These are phyloP conservation scores for Nanorana parkeri DNA, from an alignment of 2,113 vertebrate genomes.

Conservation along the genomic window DNA sequence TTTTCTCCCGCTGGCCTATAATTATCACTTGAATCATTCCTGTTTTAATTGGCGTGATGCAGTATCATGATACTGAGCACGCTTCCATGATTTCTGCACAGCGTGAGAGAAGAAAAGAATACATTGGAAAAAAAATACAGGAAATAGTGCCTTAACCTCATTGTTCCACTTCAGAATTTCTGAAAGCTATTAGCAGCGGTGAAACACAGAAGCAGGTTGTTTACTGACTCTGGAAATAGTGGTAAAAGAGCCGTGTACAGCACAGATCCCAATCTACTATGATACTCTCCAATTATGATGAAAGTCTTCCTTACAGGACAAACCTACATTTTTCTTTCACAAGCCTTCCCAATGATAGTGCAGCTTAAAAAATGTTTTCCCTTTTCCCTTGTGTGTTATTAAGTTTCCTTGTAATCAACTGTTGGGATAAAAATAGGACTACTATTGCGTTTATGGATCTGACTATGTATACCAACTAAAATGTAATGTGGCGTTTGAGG, in stretches of 20 bases:
- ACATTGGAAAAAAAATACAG: conserved; percentile 23
- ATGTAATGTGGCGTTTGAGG: no score
- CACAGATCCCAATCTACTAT: conserved; percentile 37
- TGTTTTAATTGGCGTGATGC: conserved; percentile 42
- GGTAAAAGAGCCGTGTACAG: background rate
- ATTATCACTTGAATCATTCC: conserved; percentile 5
- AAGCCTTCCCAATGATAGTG: conserved; percentile 3
- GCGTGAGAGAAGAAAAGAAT: conserved; percentile 15
- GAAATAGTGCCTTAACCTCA: conserved; percentile 17
- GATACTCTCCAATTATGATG: conserved; percentile 34
- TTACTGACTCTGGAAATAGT: conserved; percentile 33
- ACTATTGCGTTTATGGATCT: no score
- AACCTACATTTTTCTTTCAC: conserved; percentile 25
- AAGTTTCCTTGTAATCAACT: background rate
- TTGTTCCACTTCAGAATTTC: conserved; percentile 36
- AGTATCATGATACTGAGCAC: conserved; percentile 15
- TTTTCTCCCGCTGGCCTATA: background rate
- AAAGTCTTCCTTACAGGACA: conserved; percentile 36
- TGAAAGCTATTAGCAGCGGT: conserved; percentile 41
- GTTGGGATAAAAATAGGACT: no score
- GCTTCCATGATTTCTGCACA: conserved; percentile 17
- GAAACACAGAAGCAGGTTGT: conserved; percentile 39
- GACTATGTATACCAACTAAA: no score
- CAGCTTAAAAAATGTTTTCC: background rate
- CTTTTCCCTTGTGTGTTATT: background rate